A percentile compares a stretch with the other conserved stretches of the same genome.
phyloP scores from a whole-genome alignment of 37 sponge, comb jelly and placozoan species.

The Hormiphora californensis region DNA sequence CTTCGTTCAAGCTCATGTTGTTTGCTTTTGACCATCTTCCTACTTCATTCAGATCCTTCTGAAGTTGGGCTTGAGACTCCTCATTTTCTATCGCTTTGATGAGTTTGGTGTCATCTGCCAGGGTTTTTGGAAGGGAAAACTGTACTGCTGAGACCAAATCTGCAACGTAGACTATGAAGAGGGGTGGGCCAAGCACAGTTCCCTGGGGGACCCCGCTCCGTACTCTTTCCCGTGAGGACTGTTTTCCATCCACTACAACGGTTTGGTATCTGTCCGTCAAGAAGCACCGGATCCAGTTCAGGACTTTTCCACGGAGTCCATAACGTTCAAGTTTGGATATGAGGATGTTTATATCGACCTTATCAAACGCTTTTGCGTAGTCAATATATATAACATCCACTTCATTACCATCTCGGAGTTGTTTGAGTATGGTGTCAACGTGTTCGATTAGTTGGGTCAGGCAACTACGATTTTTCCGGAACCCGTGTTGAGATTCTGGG shows the following conservation, averaged over 20 bases:
- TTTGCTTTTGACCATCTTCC: background rate
- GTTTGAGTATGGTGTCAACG: background rate
- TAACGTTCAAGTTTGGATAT: background rate
- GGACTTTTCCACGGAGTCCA: background rate
- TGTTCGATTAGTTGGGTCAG: background rate
- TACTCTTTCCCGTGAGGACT: background rate
- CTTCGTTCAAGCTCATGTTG: slow-evolving; percentile 10
- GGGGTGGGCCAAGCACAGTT: slow-evolving; percentile 47
- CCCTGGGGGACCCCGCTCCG: slow-evolving; percentile 52
- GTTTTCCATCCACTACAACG: background rate
- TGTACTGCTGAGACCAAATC: background rate
- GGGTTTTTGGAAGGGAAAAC: no score
- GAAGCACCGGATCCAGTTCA: background rate
- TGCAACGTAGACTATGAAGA: slow-evolving; percentile 23
- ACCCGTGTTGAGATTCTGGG: background rate
- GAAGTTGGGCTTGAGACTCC: background rate
- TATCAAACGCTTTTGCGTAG: slow-evolving; percentile 42
- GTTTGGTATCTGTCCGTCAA: background rate
- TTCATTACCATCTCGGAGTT: background rate
- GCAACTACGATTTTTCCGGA: background rate
- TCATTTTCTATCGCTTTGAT: background rate
- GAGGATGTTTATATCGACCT: background rate
- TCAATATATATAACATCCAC: background rate
- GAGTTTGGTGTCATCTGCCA: background rate
- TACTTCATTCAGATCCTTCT: background rate